These are phyloP conservation scores for Drosophila neutralis DNA, from an alignment of 2,888 invertebrate genomes.

Conservation along the genomic window DNA sequence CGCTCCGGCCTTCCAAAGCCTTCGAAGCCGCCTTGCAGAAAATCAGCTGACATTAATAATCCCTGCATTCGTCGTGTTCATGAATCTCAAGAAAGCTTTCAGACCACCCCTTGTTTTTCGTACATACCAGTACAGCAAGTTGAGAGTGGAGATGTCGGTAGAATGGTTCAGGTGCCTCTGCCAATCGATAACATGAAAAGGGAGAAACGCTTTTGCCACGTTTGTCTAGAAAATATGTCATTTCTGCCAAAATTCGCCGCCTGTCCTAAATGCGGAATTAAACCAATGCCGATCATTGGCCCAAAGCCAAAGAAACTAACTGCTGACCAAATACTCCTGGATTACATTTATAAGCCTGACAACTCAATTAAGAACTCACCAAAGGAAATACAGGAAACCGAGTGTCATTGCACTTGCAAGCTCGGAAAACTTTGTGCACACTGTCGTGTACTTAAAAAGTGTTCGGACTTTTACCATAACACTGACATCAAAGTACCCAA, in stretches of 20 bases:
- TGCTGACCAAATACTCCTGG: slow-evolving; percentile 72
- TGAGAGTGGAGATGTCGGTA: slow-evolving; percentile 3
- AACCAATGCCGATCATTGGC: slow-evolving; percentile 67
- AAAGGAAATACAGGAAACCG: not conserved
- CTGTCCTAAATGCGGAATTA: slow-evolving; percentile 80
- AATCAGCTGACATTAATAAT: not conserved
- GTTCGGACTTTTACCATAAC: slow-evolving; percentile 68
- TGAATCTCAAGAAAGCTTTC: not conserved
- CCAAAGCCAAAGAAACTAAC: slow-evolving; percentile 65
- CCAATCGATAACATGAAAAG: slow-evolving; percentile 14
- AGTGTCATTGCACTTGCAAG: slow-evolving; percentile 73
- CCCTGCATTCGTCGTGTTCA: not conserved
- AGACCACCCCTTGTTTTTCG: slow-evolving; percentile 6
- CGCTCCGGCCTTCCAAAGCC: not conserved
- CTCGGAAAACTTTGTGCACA: slow-evolving; percentile 77
- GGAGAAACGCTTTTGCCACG: slow-evolving; percentile 69
- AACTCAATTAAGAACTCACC: not conserved
- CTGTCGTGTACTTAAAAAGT: slow-evolving; percentile 79
- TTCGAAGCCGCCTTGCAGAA: slow-evolving; percentile 9
- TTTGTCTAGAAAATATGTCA: slow-evolving; percentile 78
- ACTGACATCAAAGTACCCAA: slow-evolving; percentile 30
- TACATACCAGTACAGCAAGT: slow-evolving; percentile 14
- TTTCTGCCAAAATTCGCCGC: slow-evolving; percentile 85
- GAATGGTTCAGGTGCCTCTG: not conserved
- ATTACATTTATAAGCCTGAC: slow-evolving; percentile 53